Evolutionary conservation across 2,113 vertebrate genomes (phyloP).

Genomic region (Plecotus auritus): DNA sequence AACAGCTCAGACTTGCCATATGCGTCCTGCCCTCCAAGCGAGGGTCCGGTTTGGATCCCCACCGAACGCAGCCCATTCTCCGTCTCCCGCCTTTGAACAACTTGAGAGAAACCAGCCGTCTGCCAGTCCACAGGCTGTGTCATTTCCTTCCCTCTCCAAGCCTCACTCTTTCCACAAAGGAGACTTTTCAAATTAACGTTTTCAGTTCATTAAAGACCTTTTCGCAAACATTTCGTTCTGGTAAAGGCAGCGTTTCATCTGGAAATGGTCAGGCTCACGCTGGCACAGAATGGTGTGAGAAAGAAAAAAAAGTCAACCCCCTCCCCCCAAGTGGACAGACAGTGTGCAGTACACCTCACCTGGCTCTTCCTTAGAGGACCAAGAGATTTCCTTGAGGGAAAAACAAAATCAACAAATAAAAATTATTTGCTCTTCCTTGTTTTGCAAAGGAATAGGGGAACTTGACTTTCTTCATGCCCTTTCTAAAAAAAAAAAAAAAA

Average conservation of each 20-base stretch:
- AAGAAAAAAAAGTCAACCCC: neutral
- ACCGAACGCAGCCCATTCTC: neutral
- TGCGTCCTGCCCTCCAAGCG: neutral
- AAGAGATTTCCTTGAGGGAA: conserved; percentile 1
- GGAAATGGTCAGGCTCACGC: conserved; percentile 32
- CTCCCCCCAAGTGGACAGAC: conserved; percentile 5
- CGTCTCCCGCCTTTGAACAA: conserved; percentile 21
- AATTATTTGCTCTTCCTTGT: conserved; percentile 49
- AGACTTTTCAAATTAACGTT: conserved; percentile 73
- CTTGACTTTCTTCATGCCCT: conserved; percentile 26
- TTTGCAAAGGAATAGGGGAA: conserved; percentile 30
- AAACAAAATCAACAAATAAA: conserved; percentile 13
- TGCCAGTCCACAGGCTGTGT: conserved; percentile 71
- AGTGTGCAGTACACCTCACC: neutral
- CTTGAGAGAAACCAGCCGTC: conserved; percentile 66
- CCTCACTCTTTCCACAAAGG: conserved; percentile 79
- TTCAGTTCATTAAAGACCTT: conserved; percentile 75
- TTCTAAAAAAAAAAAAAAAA: neutral
- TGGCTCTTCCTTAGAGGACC: neutral
- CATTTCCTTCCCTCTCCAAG: conserved; percentile 79
- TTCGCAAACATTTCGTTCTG: conserved; percentile 58
- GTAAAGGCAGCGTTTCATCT: conserved; percentile 46
- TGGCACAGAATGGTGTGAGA: conserved; percentile 25
- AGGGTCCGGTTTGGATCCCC: conserved; percentile 18
- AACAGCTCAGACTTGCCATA: neutral